phyloP scores from a whole-genome alignment of 2,888 invertebrate species.

The Trimorus sp. region DNA sequence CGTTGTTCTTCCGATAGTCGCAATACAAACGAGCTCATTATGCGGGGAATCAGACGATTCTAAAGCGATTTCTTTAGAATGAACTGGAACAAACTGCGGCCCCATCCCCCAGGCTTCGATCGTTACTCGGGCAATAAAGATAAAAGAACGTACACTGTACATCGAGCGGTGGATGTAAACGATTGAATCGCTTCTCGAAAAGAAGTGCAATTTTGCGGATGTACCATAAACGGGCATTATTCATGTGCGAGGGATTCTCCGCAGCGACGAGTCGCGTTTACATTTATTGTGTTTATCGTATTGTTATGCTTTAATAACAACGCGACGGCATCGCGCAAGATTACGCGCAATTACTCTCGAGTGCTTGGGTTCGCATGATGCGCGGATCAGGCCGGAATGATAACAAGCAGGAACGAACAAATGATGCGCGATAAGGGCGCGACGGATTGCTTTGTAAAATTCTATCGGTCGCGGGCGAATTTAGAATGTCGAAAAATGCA shows the following conservation, averaged over 20 bases:
- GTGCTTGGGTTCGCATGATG: no score
- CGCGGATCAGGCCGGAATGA: no score
- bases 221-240: conserved; percentile 55
- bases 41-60: conserved; percentile 68
- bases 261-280: conserved; percentile 44
- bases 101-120: conserved; percentile 60
- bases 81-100: conserved; percentile 68
- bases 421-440: not conserved
- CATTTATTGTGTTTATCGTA: conserved; percentile 39
- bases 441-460: conserved; percentile 28
- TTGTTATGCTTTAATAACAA: conserved; percentile 28
- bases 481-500: conserved; percentile 36
- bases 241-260: conserved; percentile 46
- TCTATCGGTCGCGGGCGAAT: conserved; percentile 26
- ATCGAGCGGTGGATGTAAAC: conserved; percentile 60
- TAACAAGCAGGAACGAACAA: not conserved
- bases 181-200: conserved; percentile 59
- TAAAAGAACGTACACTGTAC: conserved; percentile 67
- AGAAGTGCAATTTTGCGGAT: conserved; percentile 58
- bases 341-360: conserved; percentile 1
- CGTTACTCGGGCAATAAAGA: conserved; percentile 72
- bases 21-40: conserved; percentile 76
- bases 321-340: not conserved
- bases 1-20: conserved; percentile 68
- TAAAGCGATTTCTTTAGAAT: conserved; percentile 69